Base-by-base conservation (phyloP, 2,113 vertebrate species). In the Ancistrus triradiatus region DNA sequence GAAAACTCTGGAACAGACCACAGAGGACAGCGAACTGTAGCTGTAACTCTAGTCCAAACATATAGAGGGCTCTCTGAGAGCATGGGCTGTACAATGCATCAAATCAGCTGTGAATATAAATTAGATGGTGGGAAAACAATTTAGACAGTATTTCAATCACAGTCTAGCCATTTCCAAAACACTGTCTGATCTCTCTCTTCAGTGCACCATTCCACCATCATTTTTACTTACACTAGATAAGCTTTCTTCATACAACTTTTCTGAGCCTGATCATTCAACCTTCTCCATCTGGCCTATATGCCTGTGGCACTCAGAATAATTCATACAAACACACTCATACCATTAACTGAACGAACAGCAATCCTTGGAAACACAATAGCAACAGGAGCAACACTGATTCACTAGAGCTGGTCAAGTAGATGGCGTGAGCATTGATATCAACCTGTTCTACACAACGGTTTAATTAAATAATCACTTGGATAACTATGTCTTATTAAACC, bases 81-180 rank as follows among this genome's bases (percentile, higher is more conserved):
- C 61, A 53, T 19, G 11, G 22, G 5, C 52, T 48, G 48, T 66
- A 42, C 28, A 53, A 0, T 17, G 28, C 37, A 37, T 56, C 42
- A 66, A 58, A 66, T 57, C 58, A 66, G 63, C 63, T 66, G 63
- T 28, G 31, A 58, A 21, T 58, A 49, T 48, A 66, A 66, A 66
- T 66, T 24, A 66, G 28, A 66, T 66, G 63, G 22, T 40, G 33
- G 17, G 53, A 49, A 49, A 58, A 66, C 11, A 6, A 25, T 66
- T 66, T 66, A 58, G 33, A 66, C 63, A 58, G 56, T 57, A 66
- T 58, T 58, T 49, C 44, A 66, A 40, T 66, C 63, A 57, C 63
- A 66, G 43, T 40, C 35, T 57, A 28, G 31, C 31, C 46, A 27
- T 66, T 66, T 58, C 33, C 33, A 66, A 66, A 66, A 66, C 53